Evolutionary conservation across 2,888 invertebrate genomes (phyloP).

Genomic region (Aporophyla lueneburgensis): DNA sequence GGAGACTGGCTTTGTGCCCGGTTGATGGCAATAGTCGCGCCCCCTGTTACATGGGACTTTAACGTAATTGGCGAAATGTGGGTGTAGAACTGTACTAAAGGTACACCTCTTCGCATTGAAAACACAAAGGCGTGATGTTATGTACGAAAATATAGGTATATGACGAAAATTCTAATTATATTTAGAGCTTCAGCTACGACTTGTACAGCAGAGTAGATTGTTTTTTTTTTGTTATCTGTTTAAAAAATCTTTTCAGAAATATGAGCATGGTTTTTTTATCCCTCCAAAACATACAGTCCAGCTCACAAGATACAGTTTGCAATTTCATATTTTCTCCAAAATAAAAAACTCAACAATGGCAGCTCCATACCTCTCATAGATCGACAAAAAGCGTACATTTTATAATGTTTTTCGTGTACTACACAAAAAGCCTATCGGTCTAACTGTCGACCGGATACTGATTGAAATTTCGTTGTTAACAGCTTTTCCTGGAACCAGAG

Average conservation of each 20-base stretch:
- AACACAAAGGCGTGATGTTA: too few species aligned
- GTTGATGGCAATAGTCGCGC: too few species aligned
- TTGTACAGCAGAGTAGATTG: not conserved
- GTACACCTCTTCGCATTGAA: too few species aligned
- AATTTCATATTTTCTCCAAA: constrained; percentile 28
- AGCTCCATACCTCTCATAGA: constrained; percentile 60
- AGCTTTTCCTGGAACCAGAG: constrained; percentile 75
- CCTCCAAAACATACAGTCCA: too few species aligned
- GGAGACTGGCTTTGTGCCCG: too few species aligned
- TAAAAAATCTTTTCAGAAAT: not conserved
- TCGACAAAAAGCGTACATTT: constrained; percentile 76
- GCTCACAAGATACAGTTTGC: not conserved
- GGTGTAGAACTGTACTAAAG: too few species aligned
- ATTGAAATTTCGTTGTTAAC: constrained; percentile 80
- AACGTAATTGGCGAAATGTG: too few species aligned
- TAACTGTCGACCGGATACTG: constrained; percentile 73
- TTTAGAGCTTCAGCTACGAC: not conserved
- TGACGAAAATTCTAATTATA: not conserved
- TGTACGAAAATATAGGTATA: too few species aligned
- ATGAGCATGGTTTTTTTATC: not conserved
- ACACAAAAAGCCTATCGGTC: constrained; percentile 76
- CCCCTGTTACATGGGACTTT: too few species aligned
- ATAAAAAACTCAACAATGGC: constrained; percentile 38
- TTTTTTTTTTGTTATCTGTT: not conserved
- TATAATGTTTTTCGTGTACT: constrained; percentile 79